Base-by-base conservation (phyloP, 2,888 invertebrate species). In the Hydrotaea cyrtoneurina region DNA sequence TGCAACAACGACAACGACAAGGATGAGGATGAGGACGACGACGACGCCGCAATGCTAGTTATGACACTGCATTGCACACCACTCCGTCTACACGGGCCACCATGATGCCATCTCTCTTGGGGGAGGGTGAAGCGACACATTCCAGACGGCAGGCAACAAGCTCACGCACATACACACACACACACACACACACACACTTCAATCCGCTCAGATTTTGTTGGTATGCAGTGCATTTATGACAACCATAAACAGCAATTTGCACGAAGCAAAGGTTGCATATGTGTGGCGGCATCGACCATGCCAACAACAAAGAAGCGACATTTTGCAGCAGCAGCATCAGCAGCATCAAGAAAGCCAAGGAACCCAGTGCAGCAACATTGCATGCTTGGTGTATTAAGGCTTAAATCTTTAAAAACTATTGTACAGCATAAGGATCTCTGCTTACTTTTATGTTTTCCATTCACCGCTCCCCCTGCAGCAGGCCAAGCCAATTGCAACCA, bases 191-290 rank as follows among this genome's bases (percentile, higher is more conserved):
- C 23, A 17, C 46, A 36, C 73, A 39, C 55, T 36, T 15, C 11
- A 21, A 57, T 1, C 31, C 23, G 26, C n/a, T 8, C 43, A 26
- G 57, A 43, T 39, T 66, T 53, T 72, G 53, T 73, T 64, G 59
- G 55, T 23, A 39, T 62, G 75, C 17, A 74, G 55, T 78, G 59
- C 71, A 46, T 74, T 80, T 80, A 78, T 74, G 74, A 53, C 50
- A 71, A n/a, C 23, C 55, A 80, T 71, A 71, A 83, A 78, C 78
- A 83, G 53, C 74, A 83, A 78, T 83, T 80, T 83, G 83, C 55
- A 74, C 19, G 39, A 39, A 39, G 73, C 74, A 77, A 57, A 77
- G 74, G 73, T 31, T 43, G 50, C 50, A 78, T 36, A 59, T 21
- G 39, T 10, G 31, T 76, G 31, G 36, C 64, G 26, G 64, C 71